Evolutionary conservation across 2,888 invertebrate genomes (phyloP), one percentile per base, ranked within the genome.

Genomic region (Automeris io): DNA sequence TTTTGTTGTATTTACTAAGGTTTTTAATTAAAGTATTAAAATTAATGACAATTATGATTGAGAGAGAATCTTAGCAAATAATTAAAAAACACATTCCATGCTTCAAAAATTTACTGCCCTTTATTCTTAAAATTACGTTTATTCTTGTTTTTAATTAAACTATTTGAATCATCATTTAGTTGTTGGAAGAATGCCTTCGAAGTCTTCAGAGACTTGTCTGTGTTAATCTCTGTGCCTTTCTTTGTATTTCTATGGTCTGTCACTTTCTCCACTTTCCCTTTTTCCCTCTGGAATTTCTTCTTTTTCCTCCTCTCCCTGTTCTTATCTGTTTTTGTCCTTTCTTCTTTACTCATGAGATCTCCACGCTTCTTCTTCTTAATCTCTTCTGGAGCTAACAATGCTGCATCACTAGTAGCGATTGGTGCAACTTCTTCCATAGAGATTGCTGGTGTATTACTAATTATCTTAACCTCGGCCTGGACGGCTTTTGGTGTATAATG

Each of bases 371-470:
- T 88, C 88, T 90, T 89, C 73, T 90, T 91, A 1, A 98, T 88
- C 89, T 99, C 98, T 78, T 98, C 95, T 0, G 99, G 98, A 11
- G 98, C 98, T 46, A 98, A 81, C 23, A 97, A 73, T 1, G 92
- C 88, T 2, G 94, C 95, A 73, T 96, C 94, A 61, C 93, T 96
- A 0, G 92, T 90, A n/a, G 93, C 92, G 4, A 95, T 88, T 0
- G 98, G 98, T 0, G 97, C 96, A 5, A 98, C 97, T 78, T 99
- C 99, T 76, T 99, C 99, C 91, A 98, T 94, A 19, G 88, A 90
- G 35, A 99, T 91, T 0, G 97, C 95, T 1, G 98, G 95, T 45
- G 95, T 88, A 68, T 99, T 98, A 42, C 92, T 94, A 3, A 99
- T 89, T 42, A 99, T 93, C 78, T 94, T 95, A 1, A 97, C 87